A percentile compares a stretch with the other conserved stretches of the same genome.
These are phyloP conservation scores for Elaphurus davidianus DNA, from an alignment of 2,113 vertebrate species.

Conservation along the genomic window DNA sequence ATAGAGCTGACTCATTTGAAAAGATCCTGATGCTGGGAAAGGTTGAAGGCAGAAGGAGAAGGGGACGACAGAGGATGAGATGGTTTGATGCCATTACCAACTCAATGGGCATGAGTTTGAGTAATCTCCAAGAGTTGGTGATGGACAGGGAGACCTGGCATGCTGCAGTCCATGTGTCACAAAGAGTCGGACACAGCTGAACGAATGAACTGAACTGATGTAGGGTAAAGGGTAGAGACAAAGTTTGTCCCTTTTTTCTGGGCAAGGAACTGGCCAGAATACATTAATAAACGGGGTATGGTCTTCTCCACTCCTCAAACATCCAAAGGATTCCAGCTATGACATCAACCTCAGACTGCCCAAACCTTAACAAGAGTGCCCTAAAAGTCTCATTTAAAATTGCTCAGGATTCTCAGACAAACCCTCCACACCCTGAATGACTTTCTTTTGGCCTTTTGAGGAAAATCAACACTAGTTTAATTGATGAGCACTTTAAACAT, in stretches of 20 bases:
- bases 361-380: neutral
- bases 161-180: neutral
- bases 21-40: neutral
- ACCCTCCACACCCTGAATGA: neutral
- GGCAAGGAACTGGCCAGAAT: neutral
- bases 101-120: neutral
- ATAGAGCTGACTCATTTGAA: neutral
- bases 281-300: neutral
- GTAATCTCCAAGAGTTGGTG: neutral
- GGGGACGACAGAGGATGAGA: neutral
- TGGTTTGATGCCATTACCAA: neutral
- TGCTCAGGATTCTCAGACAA: neutral
- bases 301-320: neutral
- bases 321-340: neutral
- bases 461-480: neutral
- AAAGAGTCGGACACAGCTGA: fast-evolving
- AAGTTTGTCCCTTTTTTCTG: neutral
- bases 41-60: neutral
- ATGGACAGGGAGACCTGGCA: neutral
- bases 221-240: neutral
- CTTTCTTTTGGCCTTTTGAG: neutral
- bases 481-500: neutral
- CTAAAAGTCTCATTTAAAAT: neutral
- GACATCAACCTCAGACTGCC: neutral
- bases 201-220: neutral